phyloP scores from a whole-genome alignment of 2,113 vertebrate species.

The Cheilinus undulatus region DNA sequence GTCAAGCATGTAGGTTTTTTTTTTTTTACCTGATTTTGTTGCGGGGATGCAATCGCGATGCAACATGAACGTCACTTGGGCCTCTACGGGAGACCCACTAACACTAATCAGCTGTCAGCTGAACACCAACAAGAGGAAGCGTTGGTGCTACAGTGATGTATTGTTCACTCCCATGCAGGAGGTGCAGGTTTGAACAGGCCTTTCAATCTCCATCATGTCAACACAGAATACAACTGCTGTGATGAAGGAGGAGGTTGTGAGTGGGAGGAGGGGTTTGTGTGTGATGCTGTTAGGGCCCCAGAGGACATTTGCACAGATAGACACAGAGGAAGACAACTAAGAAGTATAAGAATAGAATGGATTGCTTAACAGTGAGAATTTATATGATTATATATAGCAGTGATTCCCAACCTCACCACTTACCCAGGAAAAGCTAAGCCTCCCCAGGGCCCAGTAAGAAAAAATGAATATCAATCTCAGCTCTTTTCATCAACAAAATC shows the following conservation, averaged over 20 bases:
- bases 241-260: background rate
- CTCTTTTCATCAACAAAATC: too few relatives aligned
- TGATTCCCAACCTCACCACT: too few relatives aligned
- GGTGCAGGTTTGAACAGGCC: constrained; percentile 25
- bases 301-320: background rate
- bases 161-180: constrained; percentile 17
- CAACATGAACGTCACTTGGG: background rate
- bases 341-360: background rate
- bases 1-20: background rate
- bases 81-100: background rate
- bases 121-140: constrained; percentile 15
- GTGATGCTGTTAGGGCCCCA: background rate
- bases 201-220: constrained; percentile 39
- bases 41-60: background rate
- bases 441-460: too few relatives aligned
- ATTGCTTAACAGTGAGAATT: background rate
- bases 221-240: constrained; percentile 12
- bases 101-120: background rate
- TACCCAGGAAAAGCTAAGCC: too few relatives aligned
- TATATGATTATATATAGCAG: too few relatives aligned
- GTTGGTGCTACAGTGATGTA: constrained; percentile 21
- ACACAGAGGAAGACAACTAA: background rate
- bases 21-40: background rate
- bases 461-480: too few relatives aligned
- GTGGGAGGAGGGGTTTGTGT: background rate